Evolutionary conservation across 2,797 vertebrate genomes (phyloP), one percentile per base, ranked within the genome.

Genomic region (Sphaeramia orbicularis): DNA sequence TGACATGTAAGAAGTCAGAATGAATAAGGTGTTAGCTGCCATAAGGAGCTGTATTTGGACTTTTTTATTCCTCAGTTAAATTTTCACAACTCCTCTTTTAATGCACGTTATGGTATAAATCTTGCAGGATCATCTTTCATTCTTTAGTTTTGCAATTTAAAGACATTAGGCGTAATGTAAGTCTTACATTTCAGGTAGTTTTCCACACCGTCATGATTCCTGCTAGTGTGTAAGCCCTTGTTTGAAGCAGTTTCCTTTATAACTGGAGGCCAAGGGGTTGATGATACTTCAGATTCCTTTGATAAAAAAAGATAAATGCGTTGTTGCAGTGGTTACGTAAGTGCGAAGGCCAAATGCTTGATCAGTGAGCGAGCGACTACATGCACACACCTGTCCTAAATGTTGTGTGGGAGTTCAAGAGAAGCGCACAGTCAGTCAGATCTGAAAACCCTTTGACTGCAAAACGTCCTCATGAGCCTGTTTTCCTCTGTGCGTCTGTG

Each of bases 381-480:
- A 16, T 55, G 7, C 24, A 50, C 0, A 1, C 38, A 48, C 44
- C 40, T 43, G 61, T 50, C 66, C 14, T 15, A 27, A 21, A 40
- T 44, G 45, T 13, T 48, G 43, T 15, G 27, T 65, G 56, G 62
- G 41, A 66, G 30, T 12, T 24, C 2, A 24, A 24, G 21, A 24
- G 21, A 24, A 24, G 4, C 10, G 49, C 70, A 86, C 21, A 24
- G 21, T 24, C 21, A 24, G 83, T 62, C 73, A 84, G 87, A 90
- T 90, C 90, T 92, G 90, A 92, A 92, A 92, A 90, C 81, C 90
- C 82, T 66, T 71, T 51, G 72, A 80, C 59, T 74, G 63, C 53
- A 74, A 80, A 81, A 69, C 3, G 52, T 86, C 82, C 71, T 50
- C 66, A 51, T 77, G 47, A 70, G n/a, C 42, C 10, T 24, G 11